A percentile compares a stretch with the other conserved stretches of the same genome.
Evolutionary conservation across 2,113 vertebrate species (phyloP).

Genomic region (Phainopepla nitens): DNA sequence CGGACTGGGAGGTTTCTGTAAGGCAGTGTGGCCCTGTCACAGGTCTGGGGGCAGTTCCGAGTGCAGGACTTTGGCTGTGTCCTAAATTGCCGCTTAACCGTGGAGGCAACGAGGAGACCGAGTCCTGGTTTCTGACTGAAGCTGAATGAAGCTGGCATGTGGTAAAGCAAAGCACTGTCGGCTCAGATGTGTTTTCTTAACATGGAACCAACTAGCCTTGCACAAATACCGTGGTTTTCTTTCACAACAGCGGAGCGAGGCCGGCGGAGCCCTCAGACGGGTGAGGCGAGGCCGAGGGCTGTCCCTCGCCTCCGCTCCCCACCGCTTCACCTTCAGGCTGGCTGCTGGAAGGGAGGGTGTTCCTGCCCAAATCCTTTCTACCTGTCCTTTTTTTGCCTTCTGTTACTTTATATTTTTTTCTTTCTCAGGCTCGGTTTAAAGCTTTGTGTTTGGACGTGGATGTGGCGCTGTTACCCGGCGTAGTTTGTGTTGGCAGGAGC

Average conservation of each 20-base stretch:
- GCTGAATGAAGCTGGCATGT: conserved; percentile 6
- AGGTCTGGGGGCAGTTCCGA: fast-evolving
- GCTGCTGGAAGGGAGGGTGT: neutral
- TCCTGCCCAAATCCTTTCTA: neutral
- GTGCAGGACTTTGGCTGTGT: neutral
- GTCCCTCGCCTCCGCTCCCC: neutral
- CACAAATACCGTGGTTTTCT: conserved; percentile 48
- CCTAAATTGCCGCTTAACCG: neutral
- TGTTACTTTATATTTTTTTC: neutral
- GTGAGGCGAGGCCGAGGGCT: neutral
- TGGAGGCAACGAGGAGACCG: neutral
- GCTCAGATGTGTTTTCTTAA: conserved; percentile 44
- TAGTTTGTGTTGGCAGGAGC: neutral
- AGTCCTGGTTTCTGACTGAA: neutral
- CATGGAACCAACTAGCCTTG: neutral
- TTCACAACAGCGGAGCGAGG: neutral
- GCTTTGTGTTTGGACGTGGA: neutral
- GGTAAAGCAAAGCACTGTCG: neutral
- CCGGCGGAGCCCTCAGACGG: neutral
- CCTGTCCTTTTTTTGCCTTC: fast-evolving
- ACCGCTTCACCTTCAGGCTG: neutral
- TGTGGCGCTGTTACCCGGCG: neutral
- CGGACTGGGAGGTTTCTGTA: fast-evolving
- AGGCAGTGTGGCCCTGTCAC: neutral
- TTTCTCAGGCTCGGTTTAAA: neutral